These are phyloP conservation scores for Nasonovia ribisnigri DNA, from an alignment of 2,888 invertebrate genomes.

Conservation along the genomic window DNA sequence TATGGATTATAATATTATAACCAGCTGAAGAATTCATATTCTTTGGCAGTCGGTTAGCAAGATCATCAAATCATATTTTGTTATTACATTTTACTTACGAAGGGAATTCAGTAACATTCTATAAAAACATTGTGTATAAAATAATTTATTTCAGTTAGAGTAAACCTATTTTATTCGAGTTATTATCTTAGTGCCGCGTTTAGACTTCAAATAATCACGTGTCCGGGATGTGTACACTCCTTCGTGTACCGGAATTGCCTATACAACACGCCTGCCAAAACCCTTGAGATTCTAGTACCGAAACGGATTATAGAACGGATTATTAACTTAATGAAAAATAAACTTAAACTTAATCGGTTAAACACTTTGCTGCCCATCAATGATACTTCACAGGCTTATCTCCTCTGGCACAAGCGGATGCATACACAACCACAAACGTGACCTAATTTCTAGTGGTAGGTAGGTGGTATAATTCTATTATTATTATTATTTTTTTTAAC, in stretches of 20 bases:
- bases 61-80: background rate
- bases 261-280: slow-evolving; percentile 55
- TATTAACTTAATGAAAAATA: too few relatives aligned
- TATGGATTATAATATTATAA: background rate
- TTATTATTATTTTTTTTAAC: slow-evolving; percentile 43
- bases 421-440: slow-evolving; percentile 5
- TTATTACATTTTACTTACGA: background rate
- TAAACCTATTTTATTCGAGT: background rate
- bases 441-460: slow-evolving; percentile 52
- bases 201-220: background rate
- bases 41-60: background rate
- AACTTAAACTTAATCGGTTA: background rate
- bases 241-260: slow-evolving; percentile 56
- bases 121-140: background rate
- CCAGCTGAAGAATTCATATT: background rate
- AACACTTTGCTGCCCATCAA: background rate
- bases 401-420: background rate
- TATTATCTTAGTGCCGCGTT: background rate
- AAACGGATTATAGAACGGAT: too few relatives aligned
- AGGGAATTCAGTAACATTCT: background rate
- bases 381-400: background rate
- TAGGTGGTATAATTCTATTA: slow-evolving; percentile 24
- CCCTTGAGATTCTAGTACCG: background rate
- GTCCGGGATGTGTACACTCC: background rate
- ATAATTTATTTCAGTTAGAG: background rate